phyloP scores from a whole-genome alignment of 1,140 invertebrate species.

The Calephelis nemesis region DNA sequence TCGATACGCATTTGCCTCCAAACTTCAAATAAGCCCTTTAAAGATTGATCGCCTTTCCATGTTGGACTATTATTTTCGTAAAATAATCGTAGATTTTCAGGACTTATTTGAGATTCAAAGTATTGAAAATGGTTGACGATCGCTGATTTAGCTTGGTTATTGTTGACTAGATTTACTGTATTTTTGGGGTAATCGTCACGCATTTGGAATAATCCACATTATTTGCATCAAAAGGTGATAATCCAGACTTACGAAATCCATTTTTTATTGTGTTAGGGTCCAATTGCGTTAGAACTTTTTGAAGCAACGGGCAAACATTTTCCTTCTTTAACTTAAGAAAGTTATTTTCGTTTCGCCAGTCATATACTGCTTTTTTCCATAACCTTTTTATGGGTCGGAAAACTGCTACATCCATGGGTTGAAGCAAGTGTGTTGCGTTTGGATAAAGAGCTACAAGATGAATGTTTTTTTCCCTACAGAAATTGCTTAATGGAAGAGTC shows the following conservation, averaged over 20 bases:
- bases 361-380: slow-evolving; percentile 6
- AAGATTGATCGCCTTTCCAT: neutral
- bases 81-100: slow-evolving; percentile 6
- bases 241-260: slow-evolving; percentile 3
- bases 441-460: slow-evolving; percentile 8
- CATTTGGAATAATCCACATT: slow-evolving; percentile 8
- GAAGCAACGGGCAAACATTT: slow-evolving; percentile 6
- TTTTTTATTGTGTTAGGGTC: slow-evolving; percentile 1
- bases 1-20: slow-evolving; percentile 3
- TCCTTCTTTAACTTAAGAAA: slow-evolving; percentile 4
- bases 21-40: neutral
- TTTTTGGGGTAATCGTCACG: neutral
- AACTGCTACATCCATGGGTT: slow-evolving; percentile 6
- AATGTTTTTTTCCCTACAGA: neutral
- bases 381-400: neutral
- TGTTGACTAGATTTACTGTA: neutral
- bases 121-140: neutral
- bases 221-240: slow-evolving; percentile 6
- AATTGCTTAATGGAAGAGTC: slow-evolving; percentile 3
- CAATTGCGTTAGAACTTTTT: neutral
- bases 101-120: neutral
- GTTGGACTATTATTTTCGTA: slow-evolving; percentile 1
- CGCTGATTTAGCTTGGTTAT: neutral
- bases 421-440: slow-evolving; percentile 6
- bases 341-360: slow-evolving; percentile 6